Evolutionary conservation across 2,113 vertebrate genomes (phyloP), one percentile per base, ranked within the genome.

Genomic region (Menura novaehollandiae): DNA sequence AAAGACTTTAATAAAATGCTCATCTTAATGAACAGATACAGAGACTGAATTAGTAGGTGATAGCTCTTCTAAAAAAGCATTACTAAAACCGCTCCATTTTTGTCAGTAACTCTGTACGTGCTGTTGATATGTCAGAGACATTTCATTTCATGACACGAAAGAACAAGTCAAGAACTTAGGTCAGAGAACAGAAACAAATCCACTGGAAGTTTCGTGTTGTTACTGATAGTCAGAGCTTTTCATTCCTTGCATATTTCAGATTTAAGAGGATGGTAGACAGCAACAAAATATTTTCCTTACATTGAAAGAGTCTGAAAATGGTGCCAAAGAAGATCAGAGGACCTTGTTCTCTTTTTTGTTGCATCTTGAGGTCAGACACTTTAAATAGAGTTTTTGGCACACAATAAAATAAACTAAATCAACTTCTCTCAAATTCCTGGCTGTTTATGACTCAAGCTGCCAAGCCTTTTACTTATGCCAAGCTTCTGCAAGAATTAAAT

Each of bases 261-360:
- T 71, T 80, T 83, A 53, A 67, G 53, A 67, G 30, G 30, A 86
- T 15, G 33, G n/a, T 0, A 92, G 39, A 78, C 84, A 87, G 14
- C 32, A 92, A 85, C 16, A 80, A 94, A 94, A 32, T 84, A 68
- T 86, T 88, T 88, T 55, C 32, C 37, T 85, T 80, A 47, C 33
- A 39, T 27, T 63, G 13, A 39, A 63, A 62, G 55, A 16, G 35
- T 32, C 56, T 91, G 66, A 74, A 92, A 88, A 71, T 9, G 28
- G 33, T 62, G 63, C 51, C 83, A 88, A 72, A 80, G 71, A 75
- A 86, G 82, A 88, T 86, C 8, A 92, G 44, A 88, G 33, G 27
- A 90, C 43, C 39, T 77, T 26, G 2, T 10, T 76, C n/a, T 85
- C 39, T 62, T 85, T 88, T 73, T 58, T 21, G 10, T 16, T 92